phyloP scores from a whole-genome alignment of 2,888 invertebrate species.

The Yponomeuta malinellus region DNA sequence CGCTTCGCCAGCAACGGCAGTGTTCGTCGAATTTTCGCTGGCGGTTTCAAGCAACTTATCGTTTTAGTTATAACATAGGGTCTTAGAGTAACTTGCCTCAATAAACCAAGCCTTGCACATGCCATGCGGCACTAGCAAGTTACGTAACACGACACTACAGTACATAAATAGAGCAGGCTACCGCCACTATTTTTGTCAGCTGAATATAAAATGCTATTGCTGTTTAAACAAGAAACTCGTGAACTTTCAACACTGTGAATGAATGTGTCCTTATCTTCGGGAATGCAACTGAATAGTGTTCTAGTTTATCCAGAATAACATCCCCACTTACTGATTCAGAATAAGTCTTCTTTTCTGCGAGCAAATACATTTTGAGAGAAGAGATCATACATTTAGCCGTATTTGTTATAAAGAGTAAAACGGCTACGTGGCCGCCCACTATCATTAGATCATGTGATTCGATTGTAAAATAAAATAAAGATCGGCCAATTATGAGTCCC shows the following conservation, averaged over 20 bases:
- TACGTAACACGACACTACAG: conserved; percentile 13
- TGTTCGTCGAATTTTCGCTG: neutral
- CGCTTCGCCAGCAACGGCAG: neutral
- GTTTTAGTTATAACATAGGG: neutral
- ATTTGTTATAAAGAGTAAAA: no score
- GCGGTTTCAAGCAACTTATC: neutral
- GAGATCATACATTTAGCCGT: no score
- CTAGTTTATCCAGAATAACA: neutral
- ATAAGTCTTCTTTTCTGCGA: no score
- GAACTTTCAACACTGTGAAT: neutral
- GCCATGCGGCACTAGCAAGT: conserved; percentile 1
- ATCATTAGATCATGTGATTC: neutral
- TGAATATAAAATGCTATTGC: neutral
- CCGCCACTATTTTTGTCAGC: conserved; percentile 9
- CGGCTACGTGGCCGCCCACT: no score
- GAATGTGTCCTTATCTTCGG: neutral
- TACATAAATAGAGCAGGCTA: conserved; percentile 10
- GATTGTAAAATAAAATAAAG: neutral
- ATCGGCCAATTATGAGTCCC: conserved; percentile 17
- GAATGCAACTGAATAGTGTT: neutral
- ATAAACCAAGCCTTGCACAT: neutral
- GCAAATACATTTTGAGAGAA: no score
- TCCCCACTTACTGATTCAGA: neutral
- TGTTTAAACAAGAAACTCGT: neutral
- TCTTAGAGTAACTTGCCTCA: neutral